These are phyloP conservation scores for Drosophila quasianomalipes DNA, from an alignment of 2,888 invertebrate species.

Conservation along the genomic window DNA sequence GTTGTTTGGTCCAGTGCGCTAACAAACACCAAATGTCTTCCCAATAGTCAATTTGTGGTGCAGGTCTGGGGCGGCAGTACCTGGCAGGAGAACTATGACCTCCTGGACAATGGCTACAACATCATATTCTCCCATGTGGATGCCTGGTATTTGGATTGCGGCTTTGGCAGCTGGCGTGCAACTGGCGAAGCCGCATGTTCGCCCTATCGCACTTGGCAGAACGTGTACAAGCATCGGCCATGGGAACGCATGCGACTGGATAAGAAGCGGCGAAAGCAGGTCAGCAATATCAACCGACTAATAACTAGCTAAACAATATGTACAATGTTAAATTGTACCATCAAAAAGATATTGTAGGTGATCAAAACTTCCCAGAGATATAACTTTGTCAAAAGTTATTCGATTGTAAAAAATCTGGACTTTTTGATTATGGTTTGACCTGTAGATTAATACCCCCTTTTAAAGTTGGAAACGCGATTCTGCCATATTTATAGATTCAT, in stretches of 20 bases:
- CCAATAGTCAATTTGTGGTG: slow-evolving; percentile 88
- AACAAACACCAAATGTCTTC: slow-evolving; percentile 90
- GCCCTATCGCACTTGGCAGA: slow-evolving; percentile 95
- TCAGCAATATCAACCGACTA: slow-evolving; percentile 32
- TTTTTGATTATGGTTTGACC: not conserved
- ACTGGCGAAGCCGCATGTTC: slow-evolving; percentile 93
- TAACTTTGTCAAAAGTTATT: not conserved
- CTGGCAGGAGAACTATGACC: slow-evolving; percentile 92
- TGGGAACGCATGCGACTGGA: slow-evolving; percentile 87
- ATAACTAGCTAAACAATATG: not conserved
- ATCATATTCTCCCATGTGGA: slow-evolving; percentile 94
- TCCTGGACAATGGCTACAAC: slow-evolving; percentile 91
- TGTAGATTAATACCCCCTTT: not conserved
- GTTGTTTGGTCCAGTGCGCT: slow-evolving; percentile 92
- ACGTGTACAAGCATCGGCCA: slow-evolving; percentile 93
- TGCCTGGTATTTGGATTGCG: slow-evolving; percentile 95
- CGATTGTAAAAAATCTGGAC: not conserved
- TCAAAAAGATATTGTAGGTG: not conserved
- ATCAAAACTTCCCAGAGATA: not conserved
- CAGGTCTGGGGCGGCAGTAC: slow-evolving; percentile 93
- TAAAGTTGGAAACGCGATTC: not conserved
- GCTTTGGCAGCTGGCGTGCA: slow-evolving; percentile 94
- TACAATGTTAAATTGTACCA: too few species aligned
- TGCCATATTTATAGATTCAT: not conserved
- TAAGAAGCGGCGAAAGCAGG: slow-evolving; percentile 83